phyloP scores from a whole-genome alignment of 2,797 vertebrate genomes.

The Pseudomugil gertrudae region DNA sequence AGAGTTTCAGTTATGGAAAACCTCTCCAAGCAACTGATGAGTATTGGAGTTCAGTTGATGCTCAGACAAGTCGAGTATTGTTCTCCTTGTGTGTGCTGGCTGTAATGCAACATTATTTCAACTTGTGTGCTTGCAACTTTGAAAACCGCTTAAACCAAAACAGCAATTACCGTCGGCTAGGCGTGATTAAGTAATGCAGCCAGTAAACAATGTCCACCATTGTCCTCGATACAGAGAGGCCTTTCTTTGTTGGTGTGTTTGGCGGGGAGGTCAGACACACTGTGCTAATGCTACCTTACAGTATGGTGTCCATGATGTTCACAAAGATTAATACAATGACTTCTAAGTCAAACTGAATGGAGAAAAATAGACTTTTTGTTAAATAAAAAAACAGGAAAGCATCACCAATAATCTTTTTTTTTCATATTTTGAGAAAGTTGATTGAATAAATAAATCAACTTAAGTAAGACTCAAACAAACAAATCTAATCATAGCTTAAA shows the following conservation, averaged over 20 bases:
- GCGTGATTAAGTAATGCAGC: slow-evolving; percentile 73
- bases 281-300: slow-evolving; percentile 45
- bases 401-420: background rate
- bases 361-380: no score
- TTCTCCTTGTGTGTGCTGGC: slow-evolving; percentile 67
- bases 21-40: slow-evolving; percentile 52
- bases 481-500: background rate
- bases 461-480: background rate
- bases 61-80: slow-evolving; percentile 79
- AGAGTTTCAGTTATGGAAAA: slow-evolving; percentile 49
- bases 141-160: slow-evolving; percentile 89
- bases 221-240: slow-evolving; percentile 72
- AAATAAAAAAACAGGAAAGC: no score
- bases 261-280: slow-evolving; percentile 63
- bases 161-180: slow-evolving; percentile 83
- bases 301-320: slow-evolving; percentile 19
- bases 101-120: slow-evolving; percentile 65
- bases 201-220: slow-evolving; percentile 77
- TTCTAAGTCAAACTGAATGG: slow-evolving; percentile 16
- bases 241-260: slow-evolving; percentile 64
- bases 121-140: slow-evolving; percentile 80
- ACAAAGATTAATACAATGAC: slow-evolving; percentile 1
- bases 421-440: background rate
- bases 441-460: background rate
- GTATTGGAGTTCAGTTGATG: slow-evolving; percentile 51